phyloP scores from a whole-genome alignment of 2,797 vertebrate species.

The Bufotes viridis region DNA sequence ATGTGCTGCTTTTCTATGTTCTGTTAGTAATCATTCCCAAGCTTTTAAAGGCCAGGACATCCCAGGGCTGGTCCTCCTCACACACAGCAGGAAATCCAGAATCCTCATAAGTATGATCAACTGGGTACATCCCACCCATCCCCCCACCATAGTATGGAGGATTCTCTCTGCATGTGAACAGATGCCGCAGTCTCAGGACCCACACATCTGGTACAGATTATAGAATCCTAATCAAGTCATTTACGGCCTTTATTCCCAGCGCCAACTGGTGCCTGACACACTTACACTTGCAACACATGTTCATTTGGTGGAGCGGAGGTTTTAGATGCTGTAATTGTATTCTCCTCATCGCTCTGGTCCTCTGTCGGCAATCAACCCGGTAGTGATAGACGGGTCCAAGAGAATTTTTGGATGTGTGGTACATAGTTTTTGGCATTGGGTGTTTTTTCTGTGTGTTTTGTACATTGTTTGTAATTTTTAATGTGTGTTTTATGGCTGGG shows the following conservation, averaged over 20 bases:
- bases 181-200: conserved; percentile 45
- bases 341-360: not conserved
- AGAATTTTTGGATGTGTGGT: too few relatives aligned
- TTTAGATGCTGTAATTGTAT: not conserved
- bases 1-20: too few relatives aligned
- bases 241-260: conserved; percentile 20
- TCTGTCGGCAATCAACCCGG: not conserved
- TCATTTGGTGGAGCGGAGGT: not conserved
- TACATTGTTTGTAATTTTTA: too few relatives aligned
- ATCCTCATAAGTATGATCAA: conserved; percentile 23
- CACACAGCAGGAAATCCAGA: conserved; percentile 50
- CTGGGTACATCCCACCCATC: conserved; percentile 41
- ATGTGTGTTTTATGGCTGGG: too few relatives aligned
- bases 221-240: conserved; percentile 8
- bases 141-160: conserved; percentile 31
- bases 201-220: conserved; percentile 45
- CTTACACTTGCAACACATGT: conserved; percentile 42
- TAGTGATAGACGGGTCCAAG: not conserved
- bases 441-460: not conserved
- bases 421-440: too few relatives aligned
- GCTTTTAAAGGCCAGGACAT: conserved; percentile 27
- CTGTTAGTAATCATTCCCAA: not conserved
- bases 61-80: conserved; percentile 19
- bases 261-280: conserved; percentile 8
- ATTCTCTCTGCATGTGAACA: conserved; percentile 46